phyloP scores from a whole-genome alignment of 2,113 vertebrate species.

The Sclerurus mexicanus region DNA sequence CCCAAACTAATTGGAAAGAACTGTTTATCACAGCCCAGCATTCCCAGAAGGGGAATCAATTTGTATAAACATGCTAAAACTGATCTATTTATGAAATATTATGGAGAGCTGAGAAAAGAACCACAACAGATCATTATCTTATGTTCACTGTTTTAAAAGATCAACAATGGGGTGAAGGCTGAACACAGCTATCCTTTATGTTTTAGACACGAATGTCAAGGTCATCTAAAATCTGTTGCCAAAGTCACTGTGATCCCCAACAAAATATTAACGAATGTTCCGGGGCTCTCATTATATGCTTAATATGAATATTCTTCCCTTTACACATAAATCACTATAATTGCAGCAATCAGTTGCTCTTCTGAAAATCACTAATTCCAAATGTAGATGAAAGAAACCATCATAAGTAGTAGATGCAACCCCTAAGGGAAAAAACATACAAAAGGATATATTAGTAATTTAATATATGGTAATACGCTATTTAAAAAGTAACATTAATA shows the following conservation, averaged over 20 bases:
- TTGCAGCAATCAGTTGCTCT: neutral
- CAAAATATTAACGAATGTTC: slow-evolving; percentile 37
- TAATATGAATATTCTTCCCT: slow-evolving; percentile 18
- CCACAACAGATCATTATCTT: slow-evolving; percentile 48
- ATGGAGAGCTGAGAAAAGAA: slow-evolving; percentile 3
- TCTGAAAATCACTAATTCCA: neutral
- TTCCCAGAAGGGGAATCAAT: slow-evolving; percentile 15
- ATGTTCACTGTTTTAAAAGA: slow-evolving; percentile 29
- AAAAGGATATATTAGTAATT: neutral
- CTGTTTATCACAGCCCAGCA: slow-evolving; percentile 1
- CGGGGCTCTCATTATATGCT: neutral
- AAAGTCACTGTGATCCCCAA: slow-evolving; percentile 35
- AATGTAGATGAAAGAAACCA: neutral
- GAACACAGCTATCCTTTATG: neutral
- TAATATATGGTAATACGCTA: neutral
- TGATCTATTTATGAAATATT: slow-evolving; percentile 46
- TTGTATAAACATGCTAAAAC: slow-evolving; percentile 45
- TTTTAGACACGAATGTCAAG: slow-evolving; percentile 28
- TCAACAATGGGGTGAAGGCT: neutral
- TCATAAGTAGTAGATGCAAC: neutral
- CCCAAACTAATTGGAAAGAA: slow-evolving; percentile 27
- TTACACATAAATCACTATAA: neutral
- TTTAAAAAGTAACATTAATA: neutral
- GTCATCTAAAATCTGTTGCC: slow-evolving; percentile 40
- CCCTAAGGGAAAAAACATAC: neutral